Evolutionary conservation across 2,888 invertebrate genomes (phyloP).

Genomic region (Pycnomerus fuliginosus): DNA sequence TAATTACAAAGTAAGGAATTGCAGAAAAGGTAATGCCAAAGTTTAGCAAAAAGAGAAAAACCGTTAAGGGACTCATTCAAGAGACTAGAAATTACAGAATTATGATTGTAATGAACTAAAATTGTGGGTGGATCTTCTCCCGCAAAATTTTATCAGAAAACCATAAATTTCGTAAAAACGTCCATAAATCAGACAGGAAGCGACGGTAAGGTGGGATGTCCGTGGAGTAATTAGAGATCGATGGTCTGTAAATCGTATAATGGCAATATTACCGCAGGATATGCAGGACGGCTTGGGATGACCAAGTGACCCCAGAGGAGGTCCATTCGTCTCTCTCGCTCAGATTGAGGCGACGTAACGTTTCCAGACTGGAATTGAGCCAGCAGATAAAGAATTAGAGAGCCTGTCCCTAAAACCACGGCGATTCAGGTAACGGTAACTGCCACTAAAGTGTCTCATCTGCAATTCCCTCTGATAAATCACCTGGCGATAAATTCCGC

Average conservation of each 20-base stretch:
- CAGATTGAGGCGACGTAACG: constrained; percentile 20
- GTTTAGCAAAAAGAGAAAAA: too few relatives aligned
- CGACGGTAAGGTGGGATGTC: constrained; percentile 15
- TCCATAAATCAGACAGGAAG: too few relatives aligned
- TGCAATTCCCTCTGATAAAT: constrained; percentile 51
- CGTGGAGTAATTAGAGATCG: constrained; percentile 30
- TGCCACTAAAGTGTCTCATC: constrained; percentile 51
- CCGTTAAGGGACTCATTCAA: too few relatives aligned
- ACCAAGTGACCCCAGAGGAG: constrained; percentile 25
- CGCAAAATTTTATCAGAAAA: constrained; percentile 21
- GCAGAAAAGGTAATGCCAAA: too few relatives aligned
- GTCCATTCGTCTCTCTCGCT: constrained; percentile 24
- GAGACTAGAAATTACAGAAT: too few relatives aligned
- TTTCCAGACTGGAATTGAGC: constrained; percentile 38
- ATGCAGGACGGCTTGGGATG: constrained; percentile 24
- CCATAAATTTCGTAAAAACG: constrained; percentile 22
- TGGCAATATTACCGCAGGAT: constrained; percentile 30
- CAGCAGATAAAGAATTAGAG: constrained; percentile 46
- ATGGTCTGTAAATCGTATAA: constrained; percentile 29
- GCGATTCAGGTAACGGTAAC: constrained; percentile 48
- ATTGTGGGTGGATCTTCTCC: too few relatives aligned
- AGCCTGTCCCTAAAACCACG: constrained; percentile 41
- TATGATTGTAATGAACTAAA: too few relatives aligned
- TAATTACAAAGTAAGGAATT: too few relatives aligned
- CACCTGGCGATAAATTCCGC: constrained; percentile 44